Conservation (phyloP, 23 tunicate species). For the Halocynthia aurantium region DNA sequence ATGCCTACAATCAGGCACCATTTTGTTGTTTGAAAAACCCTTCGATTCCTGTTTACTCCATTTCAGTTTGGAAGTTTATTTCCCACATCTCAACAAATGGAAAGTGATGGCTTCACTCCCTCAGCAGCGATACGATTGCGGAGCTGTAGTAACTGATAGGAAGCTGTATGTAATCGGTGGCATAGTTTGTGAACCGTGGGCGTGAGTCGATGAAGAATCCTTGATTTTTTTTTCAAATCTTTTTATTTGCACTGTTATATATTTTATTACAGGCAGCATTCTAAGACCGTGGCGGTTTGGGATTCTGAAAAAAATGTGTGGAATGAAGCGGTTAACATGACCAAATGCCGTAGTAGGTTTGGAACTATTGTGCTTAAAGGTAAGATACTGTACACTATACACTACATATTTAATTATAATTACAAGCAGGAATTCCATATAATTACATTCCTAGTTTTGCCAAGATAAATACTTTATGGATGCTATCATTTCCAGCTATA, state of each 20-base stretch:
- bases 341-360: constrained; percentile 24
- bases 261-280: constrained; percentile 1
- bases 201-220: background rate
- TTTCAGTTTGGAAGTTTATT: constrained; percentile 19
- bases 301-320: constrained; percentile 19
- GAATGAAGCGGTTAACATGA: constrained; percentile 3
- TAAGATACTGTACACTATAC: background rate
- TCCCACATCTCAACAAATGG: constrained; percentile 2
- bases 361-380: constrained; percentile 17
- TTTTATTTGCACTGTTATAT: background rate
- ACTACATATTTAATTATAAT: too few relatives aligned
- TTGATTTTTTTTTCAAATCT: background rate
- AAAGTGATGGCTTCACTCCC: constrained; percentile 6
- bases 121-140: constrained; percentile 22
- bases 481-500: too few relatives aligned
- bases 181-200: constrained; percentile 18
- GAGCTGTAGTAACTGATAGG: constrained; percentile 20
- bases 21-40: background rate
- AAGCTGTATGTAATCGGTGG: constrained; percentile 17
- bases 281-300: constrained; percentile 11
- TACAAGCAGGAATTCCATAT: too few relatives aligned
- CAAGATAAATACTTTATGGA: too few relatives aligned
- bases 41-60: background rate
- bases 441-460: too few relatives aligned
- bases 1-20: background rate